These are phyloP conservation scores for Cygnus olor DNA, from an alignment of 2,797 vertebrate species.

Conservation along the genomic window DNA sequence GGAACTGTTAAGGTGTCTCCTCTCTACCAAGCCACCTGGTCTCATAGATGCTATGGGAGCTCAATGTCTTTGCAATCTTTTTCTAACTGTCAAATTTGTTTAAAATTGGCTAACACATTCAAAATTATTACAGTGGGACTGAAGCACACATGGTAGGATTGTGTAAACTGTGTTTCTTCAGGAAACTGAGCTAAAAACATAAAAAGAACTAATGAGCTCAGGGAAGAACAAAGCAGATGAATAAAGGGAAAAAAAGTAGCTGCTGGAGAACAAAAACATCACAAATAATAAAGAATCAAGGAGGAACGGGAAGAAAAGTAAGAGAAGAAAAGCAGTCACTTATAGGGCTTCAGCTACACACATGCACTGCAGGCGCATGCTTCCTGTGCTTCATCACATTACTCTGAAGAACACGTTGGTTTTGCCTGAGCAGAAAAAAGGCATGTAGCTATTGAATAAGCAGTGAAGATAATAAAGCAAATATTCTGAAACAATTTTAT, in stretches of 20 bases:
- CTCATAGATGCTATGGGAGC: not conserved
- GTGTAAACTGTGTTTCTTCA: not conserved
- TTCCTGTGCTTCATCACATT: not conserved
- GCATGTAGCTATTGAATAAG: not conserved
- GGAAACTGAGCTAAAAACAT: not conserved
- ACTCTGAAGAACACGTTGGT: not conserved
- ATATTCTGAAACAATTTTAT: constrained; percentile 48
- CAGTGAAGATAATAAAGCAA: constrained; percentile 41
- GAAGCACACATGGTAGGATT: not conserved
- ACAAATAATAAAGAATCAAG: accelerated
- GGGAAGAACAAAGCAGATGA: not conserved
- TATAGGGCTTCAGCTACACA: not conserved
- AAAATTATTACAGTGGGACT: not conserved
- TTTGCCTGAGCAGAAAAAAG: constrained; percentile 34
- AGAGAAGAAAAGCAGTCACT: not conserved
- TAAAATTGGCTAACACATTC: not conserved
- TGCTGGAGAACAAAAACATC: not conserved
- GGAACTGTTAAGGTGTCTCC: not conserved
- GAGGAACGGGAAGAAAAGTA: not conserved
- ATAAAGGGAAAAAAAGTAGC: not conserved
- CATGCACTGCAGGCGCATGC: not conserved
- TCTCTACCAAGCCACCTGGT: not conserved
- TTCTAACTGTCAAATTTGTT: not conserved
- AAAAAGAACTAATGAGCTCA: not conserved
- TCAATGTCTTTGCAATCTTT: not conserved